Percentiles rank a stretch among this genome's conserved stretches.
phyloP scores from a whole-genome alignment of 2,797 vertebrate genomes.

The Sebastes matsubarae region DNA sequence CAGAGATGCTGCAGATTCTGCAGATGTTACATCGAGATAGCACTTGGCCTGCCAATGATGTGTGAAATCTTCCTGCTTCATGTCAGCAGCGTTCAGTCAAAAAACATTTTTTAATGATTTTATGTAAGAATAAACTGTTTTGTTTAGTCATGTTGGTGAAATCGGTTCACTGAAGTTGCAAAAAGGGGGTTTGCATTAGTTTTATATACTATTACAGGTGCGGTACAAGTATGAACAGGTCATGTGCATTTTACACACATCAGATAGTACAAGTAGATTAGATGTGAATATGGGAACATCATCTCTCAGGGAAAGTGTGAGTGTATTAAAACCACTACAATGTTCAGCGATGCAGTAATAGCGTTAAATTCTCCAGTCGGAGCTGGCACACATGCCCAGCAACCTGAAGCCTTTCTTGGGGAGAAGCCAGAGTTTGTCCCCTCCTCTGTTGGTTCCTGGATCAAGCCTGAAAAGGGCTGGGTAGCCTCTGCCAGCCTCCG shows the following conservation, averaged over 20 bases:
- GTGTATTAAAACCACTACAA: neutral
- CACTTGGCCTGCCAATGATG: neutral
- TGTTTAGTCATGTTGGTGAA: neutral
- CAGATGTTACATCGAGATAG: neutral
- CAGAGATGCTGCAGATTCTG: constrained; percentile 12
- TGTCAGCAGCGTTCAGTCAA: neutral
- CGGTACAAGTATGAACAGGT: neutral
- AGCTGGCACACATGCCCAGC: neutral
- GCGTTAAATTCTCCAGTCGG: constrained; percentile 4
- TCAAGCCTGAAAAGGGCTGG: constrained; percentile 33
- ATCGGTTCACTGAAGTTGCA: neutral
- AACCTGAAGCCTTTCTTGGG: constrained; percentile 36
- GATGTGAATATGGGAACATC: neutral
- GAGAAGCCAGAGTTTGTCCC: constrained; percentile 25
- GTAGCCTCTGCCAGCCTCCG: constrained; percentile 14
- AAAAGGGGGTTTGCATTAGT: neutral
- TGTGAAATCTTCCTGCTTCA: neutral
- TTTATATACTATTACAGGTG: neutral
- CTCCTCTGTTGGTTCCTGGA: constrained; percentile 10
- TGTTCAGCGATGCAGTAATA: neutral
- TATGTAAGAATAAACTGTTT: neutral
- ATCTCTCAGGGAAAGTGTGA: neutral
- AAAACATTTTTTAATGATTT: neutral
- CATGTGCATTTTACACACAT: constrained; percentile 6
- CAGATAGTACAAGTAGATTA: neutral